Conservation (phyloP, 2,888 invertebrate genomes). For the Myathropa florea region DNA sequence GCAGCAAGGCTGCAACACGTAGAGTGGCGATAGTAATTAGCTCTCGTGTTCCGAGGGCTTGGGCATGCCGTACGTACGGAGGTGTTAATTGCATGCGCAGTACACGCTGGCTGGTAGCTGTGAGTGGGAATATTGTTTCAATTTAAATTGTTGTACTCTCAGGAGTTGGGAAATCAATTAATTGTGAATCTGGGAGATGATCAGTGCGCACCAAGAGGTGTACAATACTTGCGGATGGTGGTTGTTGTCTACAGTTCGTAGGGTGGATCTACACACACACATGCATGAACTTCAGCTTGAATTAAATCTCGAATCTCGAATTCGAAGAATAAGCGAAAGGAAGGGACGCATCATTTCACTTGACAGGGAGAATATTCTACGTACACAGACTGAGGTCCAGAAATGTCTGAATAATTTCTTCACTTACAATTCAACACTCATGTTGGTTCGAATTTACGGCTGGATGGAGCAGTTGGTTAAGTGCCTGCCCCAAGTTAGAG, state of each 20-base stretch:
- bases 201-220: background rate
- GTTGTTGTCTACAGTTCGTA: background rate
- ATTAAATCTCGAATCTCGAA: background rate
- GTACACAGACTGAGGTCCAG: too few species aligned
- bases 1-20: background rate
- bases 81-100: conserved; percentile 74
- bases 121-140: conserved; percentile 61
- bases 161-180: conserved; percentile 36
- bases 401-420: too few species aligned
- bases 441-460: too few species aligned
- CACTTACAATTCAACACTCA: too few species aligned
- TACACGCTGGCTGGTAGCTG: conserved; percentile 75
- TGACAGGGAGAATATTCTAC: too few species aligned
- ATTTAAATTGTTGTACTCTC: conserved; percentile 48
- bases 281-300: background rate
- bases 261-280: background rate
- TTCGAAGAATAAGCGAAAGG: background rate
- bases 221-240: background rate
- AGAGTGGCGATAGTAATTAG: conserved; percentile 57
- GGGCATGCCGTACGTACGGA: conserved; percentile 41
- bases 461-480: too few species aligned
- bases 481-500: too few species aligned
- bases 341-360: background rate
- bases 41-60: conserved; percentile 65
- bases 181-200: conserved; percentile 2